Evolutionary conservation across 2,797 vertebrate genomes (phyloP), one percentile per base, ranked within the genome.

Genomic region (Rhinogobio ventralis): DNA sequence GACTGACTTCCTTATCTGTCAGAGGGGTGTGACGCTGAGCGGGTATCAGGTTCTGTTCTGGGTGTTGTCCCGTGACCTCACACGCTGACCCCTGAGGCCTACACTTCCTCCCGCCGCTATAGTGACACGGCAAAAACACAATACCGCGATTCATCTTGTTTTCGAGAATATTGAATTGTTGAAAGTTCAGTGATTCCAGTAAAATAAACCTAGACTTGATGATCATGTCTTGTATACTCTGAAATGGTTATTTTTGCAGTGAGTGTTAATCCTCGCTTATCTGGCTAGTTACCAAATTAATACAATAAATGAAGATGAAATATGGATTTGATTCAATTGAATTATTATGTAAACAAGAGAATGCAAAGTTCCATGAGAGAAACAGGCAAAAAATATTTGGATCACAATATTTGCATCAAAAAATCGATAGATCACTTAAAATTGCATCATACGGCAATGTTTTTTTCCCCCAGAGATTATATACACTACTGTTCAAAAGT

Each of bases 1-100:
- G 62, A 82, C 85, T 80, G 71, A 90, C 86, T 89, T 87, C 86
- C 89, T 90, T 88, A 87, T 88, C 89, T 89, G 83, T 85, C 89
- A 89, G 72, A 88, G 86, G 13, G 72, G 42, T 69, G 49, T 86
- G 55, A 82, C 46, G 45, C 86, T 55, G 45, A 77, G 86, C 85
- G 83, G 78, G 88, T 88, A 90, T 89, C 87, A 86, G 83, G 86
- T 89, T 89, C 75, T 87, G 74, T 84, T 82, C 84, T 82, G 85
- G 82, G 85, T 88, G 87, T 83, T 72, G 77, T 81, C 83, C 76
- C 72, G 53, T 89, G 88, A 89, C 86, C 89, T 84, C 83, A 82
- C 82, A 73, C n/a, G 14, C 42, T 84, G 88, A 89, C 88, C 89
- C 77, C 80, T 86, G 88, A 88, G 86, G 85, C 87, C 83, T 90